Percentiles rank a stretch among this genome's conserved stretches.
These are phyloP conservation scores for Elanus axillaris DNA, from an alignment of 2,113 vertebrate species.

Conservation along the genomic window DNA sequence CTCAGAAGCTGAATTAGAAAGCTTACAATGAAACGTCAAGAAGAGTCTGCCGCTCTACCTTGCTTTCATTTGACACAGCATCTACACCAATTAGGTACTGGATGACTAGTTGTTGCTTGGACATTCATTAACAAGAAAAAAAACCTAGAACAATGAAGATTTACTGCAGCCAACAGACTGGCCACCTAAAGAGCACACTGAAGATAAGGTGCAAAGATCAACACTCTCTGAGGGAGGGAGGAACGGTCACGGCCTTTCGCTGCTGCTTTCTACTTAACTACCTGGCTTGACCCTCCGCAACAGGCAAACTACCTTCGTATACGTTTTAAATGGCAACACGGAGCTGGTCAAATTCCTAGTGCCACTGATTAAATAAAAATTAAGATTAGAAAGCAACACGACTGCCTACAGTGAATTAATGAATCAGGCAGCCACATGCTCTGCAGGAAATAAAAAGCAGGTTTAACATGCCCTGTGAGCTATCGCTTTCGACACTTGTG, in stretches of 20 bases:
- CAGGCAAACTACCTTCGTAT: background rate
- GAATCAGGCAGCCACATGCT: background rate
- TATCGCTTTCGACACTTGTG: background rate
- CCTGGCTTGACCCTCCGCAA: background rate
- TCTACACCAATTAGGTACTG: background rate
- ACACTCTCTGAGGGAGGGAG: background rate
- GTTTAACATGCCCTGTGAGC: background rate
- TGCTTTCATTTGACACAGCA: background rate
- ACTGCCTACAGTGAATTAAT: slow-evolving; percentile 1
- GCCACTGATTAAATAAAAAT: slow-evolving; percentile 25
- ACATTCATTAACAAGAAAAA: background rate
- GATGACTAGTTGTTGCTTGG: background rate
- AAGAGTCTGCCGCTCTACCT: background rate
- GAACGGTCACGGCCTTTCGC: background rate
- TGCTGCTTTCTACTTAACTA: background rate
- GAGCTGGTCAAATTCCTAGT: slow-evolving; percentile 3
- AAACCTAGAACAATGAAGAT: background rate
- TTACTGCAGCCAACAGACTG: background rate
- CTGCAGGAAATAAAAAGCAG: background rate
- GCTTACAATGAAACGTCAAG: background rate
- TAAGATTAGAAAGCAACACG: slow-evolving; percentile 3
- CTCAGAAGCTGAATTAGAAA: background rate
- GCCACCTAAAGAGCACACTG: background rate
- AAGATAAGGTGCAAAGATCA: background rate
- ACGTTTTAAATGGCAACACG: background rate